phyloP scores from a whole-genome alignment of 1,140 invertebrate species.

The Coenobita brevimanus region DNA sequence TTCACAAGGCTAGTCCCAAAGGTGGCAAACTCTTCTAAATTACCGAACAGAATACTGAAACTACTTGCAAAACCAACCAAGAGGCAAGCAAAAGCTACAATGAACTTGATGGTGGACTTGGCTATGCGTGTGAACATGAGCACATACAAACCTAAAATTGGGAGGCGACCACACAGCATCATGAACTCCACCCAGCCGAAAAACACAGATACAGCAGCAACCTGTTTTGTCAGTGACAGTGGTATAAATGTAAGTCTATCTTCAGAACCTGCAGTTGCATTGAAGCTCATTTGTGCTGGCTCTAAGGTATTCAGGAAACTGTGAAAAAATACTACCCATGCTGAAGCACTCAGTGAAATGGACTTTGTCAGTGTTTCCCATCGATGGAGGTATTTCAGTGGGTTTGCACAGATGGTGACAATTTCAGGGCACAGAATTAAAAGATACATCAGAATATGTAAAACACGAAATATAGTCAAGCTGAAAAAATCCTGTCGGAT shows the following conservation, averaged over 20 bases:
- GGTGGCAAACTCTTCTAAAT: neutral
- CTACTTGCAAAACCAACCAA: slow-evolving; percentile 32
- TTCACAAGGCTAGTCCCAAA: slow-evolving; percentile 14
- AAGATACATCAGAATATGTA: slow-evolving; percentile 33
- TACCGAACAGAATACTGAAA: slow-evolving; percentile 38
- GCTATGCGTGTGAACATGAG: slow-evolving; percentile 46
- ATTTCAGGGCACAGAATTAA: slow-evolving; percentile 27
- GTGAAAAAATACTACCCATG: slow-evolving; percentile 22
- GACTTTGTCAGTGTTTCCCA: slow-evolving; percentile 40
- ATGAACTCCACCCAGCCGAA: slow-evolving; percentile 49
- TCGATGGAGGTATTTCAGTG: neutral
- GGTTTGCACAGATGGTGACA: slow-evolving; percentile 9
- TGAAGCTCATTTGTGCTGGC: neutral
- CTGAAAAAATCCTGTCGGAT: too few species aligned
- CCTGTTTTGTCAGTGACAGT: slow-evolving; percentile 4
- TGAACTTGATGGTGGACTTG: slow-evolving; percentile 40
- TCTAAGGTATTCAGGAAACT: too few species aligned
- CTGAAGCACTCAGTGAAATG: slow-evolving; percentile 11
- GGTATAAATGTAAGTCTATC: too few species aligned
- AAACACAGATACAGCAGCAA: slow-evolving; percentile 40
- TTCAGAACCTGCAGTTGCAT: neutral
- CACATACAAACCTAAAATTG: slow-evolving; percentile 15
- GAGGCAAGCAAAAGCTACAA: slow-evolving; percentile 22
- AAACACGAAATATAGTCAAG: neutral
- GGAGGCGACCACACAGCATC: slow-evolving; percentile 43